Evolutionary conservation across 2,113 vertebrate species (phyloP), one percentile per base, ranked within the genome.

Genomic region (Melanotaenia duboulayi): DNA sequence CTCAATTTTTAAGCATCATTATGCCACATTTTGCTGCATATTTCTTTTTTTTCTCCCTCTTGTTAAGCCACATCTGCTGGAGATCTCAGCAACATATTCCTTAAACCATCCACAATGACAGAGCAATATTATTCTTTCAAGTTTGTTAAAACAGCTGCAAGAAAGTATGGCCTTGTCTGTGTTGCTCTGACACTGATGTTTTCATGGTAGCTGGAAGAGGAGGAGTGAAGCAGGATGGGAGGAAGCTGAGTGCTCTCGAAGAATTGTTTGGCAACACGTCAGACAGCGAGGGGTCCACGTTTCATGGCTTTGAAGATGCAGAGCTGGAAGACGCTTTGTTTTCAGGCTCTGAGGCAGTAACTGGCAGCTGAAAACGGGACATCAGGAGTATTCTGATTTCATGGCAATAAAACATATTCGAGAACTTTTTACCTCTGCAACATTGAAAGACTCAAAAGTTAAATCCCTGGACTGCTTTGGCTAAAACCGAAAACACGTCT

Each of bases 281-380:
- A 76, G 96, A 97, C 95, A 97, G 96, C 92, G 95, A 97, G 93
- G 95, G 96, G 67, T 97, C 96, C 87, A 96, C 96, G 90, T 97
- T 97, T 96, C 95, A 95, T 87, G 96, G 96, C 94, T 96, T 97
- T 95, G 95, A 97, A 69, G 96, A 97, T 87, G 94, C 95, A 39
- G 95, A 97, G 92, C 92, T 94, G 85, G 95, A 96, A 92, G 95
- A 95, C 90, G 50, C 85, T 85, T 93, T 93, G 92, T 93, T 95
- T 90, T 94, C 92, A 32, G 94, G 95, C 72, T 90, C 81, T 91
- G 93, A 69, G 11, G 87, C 90, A 85, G 92, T 39, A 54, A 23
- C 56, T 60, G 65, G 72, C 70, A 68, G 68, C 78, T 77, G 80
- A 83, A 61, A 48, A 61, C 8, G 23, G 39, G 66, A 76, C 49